Evolutionary conservation across 2,888 invertebrate species (phyloP).

Genomic region (Diaperis boleti): DNA sequence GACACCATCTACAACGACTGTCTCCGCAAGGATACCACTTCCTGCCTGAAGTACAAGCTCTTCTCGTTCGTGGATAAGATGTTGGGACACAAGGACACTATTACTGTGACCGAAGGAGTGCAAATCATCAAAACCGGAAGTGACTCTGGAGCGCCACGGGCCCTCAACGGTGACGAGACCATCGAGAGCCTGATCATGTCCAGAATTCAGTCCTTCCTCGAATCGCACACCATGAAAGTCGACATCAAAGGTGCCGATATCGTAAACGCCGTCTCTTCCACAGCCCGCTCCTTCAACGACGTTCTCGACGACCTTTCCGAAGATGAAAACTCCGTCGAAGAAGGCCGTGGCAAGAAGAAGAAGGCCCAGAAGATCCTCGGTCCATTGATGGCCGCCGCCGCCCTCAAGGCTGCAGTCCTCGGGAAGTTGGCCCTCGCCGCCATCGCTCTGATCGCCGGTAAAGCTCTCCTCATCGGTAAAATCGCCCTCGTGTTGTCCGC

Average conservation of each 20-base stretch:
- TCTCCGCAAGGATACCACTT: constrained; percentile 84
- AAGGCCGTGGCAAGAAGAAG: constrained; percentile 84
- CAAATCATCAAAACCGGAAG: constrained; percentile 83
- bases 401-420: constrained; percentile 83
- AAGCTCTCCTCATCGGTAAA: constrained; percentile 87
- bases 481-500: constrained; percentile 86
- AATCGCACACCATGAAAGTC: constrained; percentile 84
- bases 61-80: constrained; percentile 89
- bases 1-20: constrained; percentile 83
- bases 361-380: constrained; percentile 84
- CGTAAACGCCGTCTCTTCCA: constrained; percentile 82
- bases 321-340: constrained; percentile 71
- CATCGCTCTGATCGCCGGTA: constrained; percentile 87
- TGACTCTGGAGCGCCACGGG: constrained; percentile 80
- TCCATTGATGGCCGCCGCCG: constrained; percentile 80
- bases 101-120: constrained; percentile 84
- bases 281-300: constrained; percentile 84
- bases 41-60: constrained; percentile 88
- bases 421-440: constrained; percentile 84
- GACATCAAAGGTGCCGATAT: constrained; percentile 89
- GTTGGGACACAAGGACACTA: constrained; percentile 83
- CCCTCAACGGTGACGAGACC: constrained; percentile 74
- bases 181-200: constrained; percentile 75
- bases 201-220: constrained; percentile 81
- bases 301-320: constrained; percentile 75